Base-by-base conservation (phyloP, 2,797 vertebrate species). In the Spatula clypeata region DNA sequence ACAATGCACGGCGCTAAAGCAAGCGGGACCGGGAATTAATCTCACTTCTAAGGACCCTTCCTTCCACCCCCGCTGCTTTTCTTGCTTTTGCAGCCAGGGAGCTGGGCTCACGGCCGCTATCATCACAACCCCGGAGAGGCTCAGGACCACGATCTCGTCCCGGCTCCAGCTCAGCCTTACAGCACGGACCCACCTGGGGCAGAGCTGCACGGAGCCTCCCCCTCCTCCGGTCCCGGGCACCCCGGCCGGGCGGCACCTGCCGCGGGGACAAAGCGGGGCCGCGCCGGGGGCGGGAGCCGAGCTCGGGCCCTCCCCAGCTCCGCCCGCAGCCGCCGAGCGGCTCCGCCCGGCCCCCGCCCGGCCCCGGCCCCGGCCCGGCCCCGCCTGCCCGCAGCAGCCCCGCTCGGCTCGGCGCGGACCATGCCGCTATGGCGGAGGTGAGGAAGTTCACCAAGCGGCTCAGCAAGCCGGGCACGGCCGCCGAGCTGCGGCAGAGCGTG, bases 371-470 rank as follows among this genome's bases (percentile, higher is more conserved):
- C 38, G 38, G 38, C 38, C 40, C 83, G 20, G 67, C 77, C 64
- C 26, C 34, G 91, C 82, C 60, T 75, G 74, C 47, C 60, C 16
- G 49, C 8, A 21, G 26, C 4, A 34, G 87, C 72, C 47, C 10
- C 11, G 67, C 23, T 11, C 38, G 32, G 19, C 13, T 4, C 40
- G 42, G 69, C 6, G 1, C 47, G 71, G 79, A 24, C 42, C 34
- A 77, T 88, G 83, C 64, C 76, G 84, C 73, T 90, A 93, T 82
- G 99, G 98, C 99, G 11, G 99, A 99, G 96, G 99, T 99, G 81
- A 99, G 99, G 88, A 99, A 99, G 98, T 99, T 99, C 98, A 99
- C 99, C 24, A 99, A 99, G 97, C 97, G 99, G 98, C 95, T 99
- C 70, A 99, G 99, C 98, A 99, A 99, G 96, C 99, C 99, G 2